Evolutionary conservation across 2,113 vertebrate genomes (phyloP), one percentile per base, ranked within the genome.

Genomic region (Sciurus niger): DNA sequence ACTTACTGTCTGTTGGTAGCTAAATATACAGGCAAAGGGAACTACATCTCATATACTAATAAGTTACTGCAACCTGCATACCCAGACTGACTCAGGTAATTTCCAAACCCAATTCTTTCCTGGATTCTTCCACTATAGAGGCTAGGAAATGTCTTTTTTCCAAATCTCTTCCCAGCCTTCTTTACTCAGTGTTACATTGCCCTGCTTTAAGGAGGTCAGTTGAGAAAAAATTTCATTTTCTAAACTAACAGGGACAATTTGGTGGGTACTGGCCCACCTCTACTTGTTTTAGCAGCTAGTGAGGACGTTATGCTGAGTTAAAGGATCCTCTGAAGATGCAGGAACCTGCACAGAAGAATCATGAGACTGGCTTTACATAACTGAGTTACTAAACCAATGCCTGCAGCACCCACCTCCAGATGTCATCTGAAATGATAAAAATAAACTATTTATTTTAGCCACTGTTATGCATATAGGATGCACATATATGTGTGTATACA

Each of bases 331-430:
- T 58, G 40, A 86, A 70, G 34, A 53, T 83, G 40, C 65, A 92
- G 48, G 25, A 63, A 4, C 9, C 60, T 30, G 40, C 55, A 37
- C 5, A 34, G 60, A 43, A 80, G 51, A 94, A 46, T 89, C 76
- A 89, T 11, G 53, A 96, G 85, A 78, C 22, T 53, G 46, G 63
- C 37, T 48, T 98, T 97, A 86, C 6, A 53, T 97, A 97, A 97
- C 74, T 68, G 83, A 89, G 70, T 63, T 48, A 63, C 68, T 74
- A 89, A 94, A 77, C 76, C 65, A 53, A 34, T 65, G 67, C 34
- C 73, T 89, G 72, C 40, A 83, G 65, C 89, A 37, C 97, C 94
- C 86, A 97, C 92, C 1, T 96, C 92, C 95, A 98, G 92, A 90
- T 97, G 89, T 86, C 94, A 93, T 95, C 68, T 73, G 79, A 85